Base-by-base conservation (phyloP, 2,888 invertebrate species). In the Chirona hameri region DNA sequence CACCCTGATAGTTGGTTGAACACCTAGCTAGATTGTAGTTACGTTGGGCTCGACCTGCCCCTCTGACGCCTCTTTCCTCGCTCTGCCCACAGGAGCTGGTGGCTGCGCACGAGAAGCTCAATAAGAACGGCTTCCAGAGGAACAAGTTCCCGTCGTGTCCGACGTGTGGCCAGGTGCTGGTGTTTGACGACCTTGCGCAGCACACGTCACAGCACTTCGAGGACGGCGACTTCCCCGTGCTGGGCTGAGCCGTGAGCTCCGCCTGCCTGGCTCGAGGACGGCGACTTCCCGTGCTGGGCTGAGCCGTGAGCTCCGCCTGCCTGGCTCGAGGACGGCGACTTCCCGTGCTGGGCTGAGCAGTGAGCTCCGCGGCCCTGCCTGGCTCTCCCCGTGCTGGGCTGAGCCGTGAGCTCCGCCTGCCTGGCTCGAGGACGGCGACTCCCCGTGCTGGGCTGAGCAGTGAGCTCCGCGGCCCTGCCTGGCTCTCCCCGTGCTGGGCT, bases 131-230 rank as follows among this genome's bases (percentile, higher is more conserved):
- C 46, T 76, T 76, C 76, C 46, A 39, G 76, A 39, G 76, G 39
- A 76, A 76, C 76, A 76, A 46, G 69, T 79, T 82, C 57, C 55
- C 24, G 60, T 55, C 79, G 52, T 82, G 82, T 29, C 39, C 60
- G 29, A 81, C 52, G 24, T 82, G 82, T n/a, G 21, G 72, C 29
- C 82, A 82, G 81, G 81, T 82, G 48, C 69, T 82, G 81, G 72
- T 69, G 27, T 24, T 21, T 12, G 39, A 18, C 29, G 82, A 82
- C 52, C 24, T 80, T 27, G 65, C 55, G 21, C 80, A 82, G 39
- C 82, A 82, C 55, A 31, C 21, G 27, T 10, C 48, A 15, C n/a
- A n/a, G 57, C 82, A 82, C 80, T 52, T 24, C 48, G 39, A 82
- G 46, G 80, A 69, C 9, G 82, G 72, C 72, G 72, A 72, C 72